A percentile compares a stretch with the other conserved stretches of the same genome.
Conservation (phyloP, 2,888 invertebrate species). For the Drosophila picticornis region DNA sequence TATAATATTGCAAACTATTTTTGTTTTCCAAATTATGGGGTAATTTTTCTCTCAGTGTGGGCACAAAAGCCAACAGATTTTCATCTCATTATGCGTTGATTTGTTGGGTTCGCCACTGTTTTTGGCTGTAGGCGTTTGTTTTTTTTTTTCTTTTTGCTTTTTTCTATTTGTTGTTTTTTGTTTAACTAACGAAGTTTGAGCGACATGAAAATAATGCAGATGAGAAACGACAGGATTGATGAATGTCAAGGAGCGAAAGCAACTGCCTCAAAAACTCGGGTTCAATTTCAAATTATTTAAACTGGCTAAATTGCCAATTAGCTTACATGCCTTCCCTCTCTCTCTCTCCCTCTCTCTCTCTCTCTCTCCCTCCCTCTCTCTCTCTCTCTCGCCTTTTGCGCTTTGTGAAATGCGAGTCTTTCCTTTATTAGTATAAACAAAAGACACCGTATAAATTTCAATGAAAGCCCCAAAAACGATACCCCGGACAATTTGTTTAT, state of each 20-base stretch:
- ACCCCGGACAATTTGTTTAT: conserved; percentile 5
- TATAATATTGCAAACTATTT: neutral
- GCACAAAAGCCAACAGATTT: conserved; percentile 79
- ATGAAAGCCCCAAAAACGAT: neutral
- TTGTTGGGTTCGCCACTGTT: conserved; percentile 46
- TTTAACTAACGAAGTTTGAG: conserved; percentile 60
- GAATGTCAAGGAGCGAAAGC: neutral
- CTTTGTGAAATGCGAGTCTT: neutral
- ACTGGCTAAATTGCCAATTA: conserved; percentile 52
- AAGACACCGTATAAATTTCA: neutral
- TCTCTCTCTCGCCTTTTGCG: neutral
- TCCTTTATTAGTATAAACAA: neutral
- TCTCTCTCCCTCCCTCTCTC: no score
- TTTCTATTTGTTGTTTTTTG: conserved; percentile 13
- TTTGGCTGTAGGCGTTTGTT: conserved; percentile 46
- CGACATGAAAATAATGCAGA: conserved; percentile 43
- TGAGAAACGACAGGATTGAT: conserved; percentile 11
- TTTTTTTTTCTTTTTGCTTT: conserved; percentile 1
- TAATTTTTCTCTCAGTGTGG: neutral
- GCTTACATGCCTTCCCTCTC: neutral
- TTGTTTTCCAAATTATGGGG: neutral
- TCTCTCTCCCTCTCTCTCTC: neutral
- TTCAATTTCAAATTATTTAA: conserved; percentile 40
- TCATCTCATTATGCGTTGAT: conserved; percentile 72
- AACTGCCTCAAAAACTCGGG: conserved; percentile 16